Conservation (phyloP, 2,113 vertebrate species). For the Nestor notabilis region DNA sequence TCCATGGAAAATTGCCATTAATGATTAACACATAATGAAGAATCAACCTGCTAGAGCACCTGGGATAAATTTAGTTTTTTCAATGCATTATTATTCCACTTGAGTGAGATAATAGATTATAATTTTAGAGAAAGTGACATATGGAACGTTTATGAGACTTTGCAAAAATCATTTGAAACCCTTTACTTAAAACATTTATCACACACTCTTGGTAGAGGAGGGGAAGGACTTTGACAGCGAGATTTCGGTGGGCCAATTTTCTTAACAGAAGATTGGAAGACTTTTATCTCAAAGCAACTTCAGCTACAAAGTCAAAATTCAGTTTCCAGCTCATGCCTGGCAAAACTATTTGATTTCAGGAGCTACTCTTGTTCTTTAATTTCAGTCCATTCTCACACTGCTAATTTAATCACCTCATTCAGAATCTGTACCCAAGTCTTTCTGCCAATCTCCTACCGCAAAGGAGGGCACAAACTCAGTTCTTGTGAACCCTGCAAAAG, state of each 20-base stretch:
- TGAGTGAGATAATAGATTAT: slow-evolving; percentile 62
- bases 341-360: not conserved
- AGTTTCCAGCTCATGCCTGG: not conserved
- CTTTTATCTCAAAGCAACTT: not conserved
- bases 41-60: slow-evolving; percentile 53
- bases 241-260: not conserved
- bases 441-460: rapidly evolving
- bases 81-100: slow-evolving; percentile 54
- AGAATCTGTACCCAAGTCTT: not conserved
- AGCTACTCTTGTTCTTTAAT: not conserved
- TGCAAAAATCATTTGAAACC: slow-evolving; percentile 34
- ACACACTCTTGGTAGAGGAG: not conserved
- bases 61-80: slow-evolving; percentile 63
- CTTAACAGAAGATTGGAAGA: not conserved
- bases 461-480: not conserved
- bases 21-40: slow-evolving; percentile 68
- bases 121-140: slow-evolving; percentile 58
- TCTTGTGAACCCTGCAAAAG: not conserved
- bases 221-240: not conserved
- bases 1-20: slow-evolving; percentile 60
- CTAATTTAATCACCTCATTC: not conserved
- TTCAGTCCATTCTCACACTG: not conserved
- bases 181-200: slow-evolving; percentile 31
- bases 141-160: slow-evolving; percentile 51
- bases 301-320: not conserved